Conservation (phyloP, 1,140 invertebrate genomes). For the Linepithema humile region DNA sequence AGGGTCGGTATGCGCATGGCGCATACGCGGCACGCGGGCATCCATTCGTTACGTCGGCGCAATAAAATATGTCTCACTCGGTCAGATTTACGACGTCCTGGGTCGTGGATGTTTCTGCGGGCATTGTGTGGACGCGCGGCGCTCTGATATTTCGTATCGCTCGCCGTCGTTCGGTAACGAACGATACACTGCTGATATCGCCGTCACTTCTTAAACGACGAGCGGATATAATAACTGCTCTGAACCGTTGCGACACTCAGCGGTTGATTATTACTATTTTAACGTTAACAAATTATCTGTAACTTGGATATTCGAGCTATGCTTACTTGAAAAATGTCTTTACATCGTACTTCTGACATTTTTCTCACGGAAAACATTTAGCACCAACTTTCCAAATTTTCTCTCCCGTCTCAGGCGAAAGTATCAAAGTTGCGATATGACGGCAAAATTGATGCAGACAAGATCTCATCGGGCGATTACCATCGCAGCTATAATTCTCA, state of each 20-base stretch:
- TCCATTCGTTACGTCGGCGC: slow-evolving; percentile 60
- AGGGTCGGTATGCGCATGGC: slow-evolving; percentile 32
- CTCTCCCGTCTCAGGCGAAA: slow-evolving; percentile 21
- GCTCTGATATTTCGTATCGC: slow-evolving; percentile 30
- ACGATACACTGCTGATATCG: background rate
- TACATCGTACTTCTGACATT: background rate
- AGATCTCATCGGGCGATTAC: slow-evolving; percentile 25
- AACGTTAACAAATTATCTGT: background rate
- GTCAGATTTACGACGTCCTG: slow-evolving; percentile 61
- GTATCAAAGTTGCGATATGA: slow-evolving; percentile 18
- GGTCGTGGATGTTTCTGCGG: slow-evolving; percentile 30
- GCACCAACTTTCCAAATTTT: slow-evolving; percentile 45
- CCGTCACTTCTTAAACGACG: background rate
- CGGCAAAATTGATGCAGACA: slow-evolving; percentile 43
- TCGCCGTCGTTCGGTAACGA: slow-evolving; percentile 4
- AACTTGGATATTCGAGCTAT: background rate
- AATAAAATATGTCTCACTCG: slow-evolving; percentile 71
- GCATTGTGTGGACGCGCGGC: slow-evolving; percentile 21
- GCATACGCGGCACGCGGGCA: slow-evolving; percentile 6
- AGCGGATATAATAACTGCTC: background rate
- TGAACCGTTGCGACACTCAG: background rate
- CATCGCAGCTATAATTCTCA: slow-evolving; percentile 27
- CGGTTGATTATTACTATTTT: background rate
- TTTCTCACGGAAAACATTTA: slow-evolving; percentile 13
- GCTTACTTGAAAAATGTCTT: background rate